These are phyloP conservation scores for Gambusia affinis DNA, from an alignment of 2,113 vertebrate species.

Conservation along the genomic window DNA sequence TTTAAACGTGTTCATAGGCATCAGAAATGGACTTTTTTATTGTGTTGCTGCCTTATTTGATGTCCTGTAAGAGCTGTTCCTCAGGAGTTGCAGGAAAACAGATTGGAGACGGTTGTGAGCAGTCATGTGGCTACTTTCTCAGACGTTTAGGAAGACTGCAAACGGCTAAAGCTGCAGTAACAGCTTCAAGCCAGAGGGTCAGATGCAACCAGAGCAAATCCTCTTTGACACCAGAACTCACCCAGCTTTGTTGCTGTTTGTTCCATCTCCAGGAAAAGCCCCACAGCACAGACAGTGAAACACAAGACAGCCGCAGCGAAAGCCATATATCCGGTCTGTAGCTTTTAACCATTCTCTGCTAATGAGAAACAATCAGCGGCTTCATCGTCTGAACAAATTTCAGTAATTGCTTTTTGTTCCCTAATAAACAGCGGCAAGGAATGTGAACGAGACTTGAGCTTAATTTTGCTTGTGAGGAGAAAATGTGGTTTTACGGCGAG, in stretches of 20 bases:
- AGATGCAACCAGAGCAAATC: constrained; percentile 51
- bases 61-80: constrained; percentile 1
- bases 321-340: constrained; percentile 46
- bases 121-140: constrained; percentile 25
- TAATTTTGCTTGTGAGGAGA: constrained; percentile 9
- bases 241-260: constrained; percentile 39
- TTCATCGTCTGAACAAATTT: constrained; percentile 66
- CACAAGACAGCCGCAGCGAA: constrained; percentile 13
- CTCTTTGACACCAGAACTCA: constrained; percentile 40
- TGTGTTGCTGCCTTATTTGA: not conserved
- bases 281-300: constrained; percentile 1
- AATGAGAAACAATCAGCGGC: constrained; percentile 70
- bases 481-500: constrained; percentile 1
- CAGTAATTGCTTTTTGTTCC: constrained; percentile 74
- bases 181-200: constrained; percentile 51
- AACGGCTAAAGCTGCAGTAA: constrained; percentile 40
- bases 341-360: constrained; percentile 63
- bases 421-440: constrained; percentile 42
- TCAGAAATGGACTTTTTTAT: not conserved
- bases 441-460: constrained; percentile 42
- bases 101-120: constrained; percentile 35
- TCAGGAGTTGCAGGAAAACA: not conserved
- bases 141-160: constrained; percentile 37
- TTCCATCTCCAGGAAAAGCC: constrained; percentile 25
- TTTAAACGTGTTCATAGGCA: not conserved